Conservation (phyloP, 2,888 invertebrate genomes). For the Artemia sp. region DNA sequence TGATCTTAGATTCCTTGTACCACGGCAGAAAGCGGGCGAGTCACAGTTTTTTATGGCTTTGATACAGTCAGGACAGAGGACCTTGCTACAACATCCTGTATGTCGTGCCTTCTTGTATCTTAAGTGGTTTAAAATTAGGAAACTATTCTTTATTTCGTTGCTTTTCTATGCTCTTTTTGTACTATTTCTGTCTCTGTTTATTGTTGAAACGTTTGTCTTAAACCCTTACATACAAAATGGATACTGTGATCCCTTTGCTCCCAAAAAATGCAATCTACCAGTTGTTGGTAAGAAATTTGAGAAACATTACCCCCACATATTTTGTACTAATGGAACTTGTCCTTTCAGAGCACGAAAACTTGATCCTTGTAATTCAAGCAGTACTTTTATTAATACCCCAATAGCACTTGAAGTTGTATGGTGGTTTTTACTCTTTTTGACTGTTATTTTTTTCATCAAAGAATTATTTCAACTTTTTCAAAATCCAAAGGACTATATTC, state of each 20-base stretch:
- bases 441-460: conserved; percentile 35
- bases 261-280: conserved; percentile 7
- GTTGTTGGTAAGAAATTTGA: neutral
- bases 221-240: conserved; percentile 25
- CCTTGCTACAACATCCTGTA: conserved; percentile 61
- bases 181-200: conserved; percentile 51
- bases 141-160: conserved; percentile 60
- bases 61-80: conserved; percentile 60
- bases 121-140: conserved; percentile 64
- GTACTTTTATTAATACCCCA: neutral
- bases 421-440: conserved; percentile 25
- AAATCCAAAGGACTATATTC: conserved; percentile 50
- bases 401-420: conserved; percentile 23
- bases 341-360: neutral
- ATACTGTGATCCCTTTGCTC: neutral
- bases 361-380: neutral
- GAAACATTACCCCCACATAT: neutral
- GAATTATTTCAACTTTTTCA: conserved; percentile 62
- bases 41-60: conserved; percentile 51
- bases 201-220: conserved; percentile 39
- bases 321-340: conserved; percentile 22
- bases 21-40: conserved; percentile 44
- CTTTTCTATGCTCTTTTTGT: conserved; percentile 58
- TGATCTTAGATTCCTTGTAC: conserved; percentile 38
- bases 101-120: conserved; percentile 66